Evolutionary conservation across 2,113 vertebrate genomes (phyloP), one percentile per base, ranked within the genome.

Genomic region (Chaetodon auriga): DNA sequence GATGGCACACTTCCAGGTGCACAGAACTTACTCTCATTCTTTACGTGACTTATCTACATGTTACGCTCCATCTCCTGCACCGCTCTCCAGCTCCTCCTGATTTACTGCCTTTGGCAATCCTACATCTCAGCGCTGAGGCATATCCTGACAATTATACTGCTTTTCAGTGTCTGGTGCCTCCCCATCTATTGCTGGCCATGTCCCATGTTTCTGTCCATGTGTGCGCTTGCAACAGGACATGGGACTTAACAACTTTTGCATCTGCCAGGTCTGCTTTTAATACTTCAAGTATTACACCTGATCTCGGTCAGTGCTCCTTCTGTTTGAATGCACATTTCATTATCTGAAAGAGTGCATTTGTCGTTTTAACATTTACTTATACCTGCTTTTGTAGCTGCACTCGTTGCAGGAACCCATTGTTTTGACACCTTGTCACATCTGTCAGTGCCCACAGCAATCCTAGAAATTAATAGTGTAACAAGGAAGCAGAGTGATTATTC

Each of bases 1-100:
- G 41, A 15, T 87, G 83, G 80, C 88, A 73, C 14, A 15, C 58
- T 51, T 89, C 89, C 79, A 90, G 65, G 53, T 6, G 6, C 18
- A 54, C 71, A 71, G 48, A 66, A 72, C 68, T 82, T 62, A 61
- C 51, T 58, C 66, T 60, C 36, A 21, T 75, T 86, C 72, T 84
- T 87, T 57, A 74, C 38, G 30, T 61, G 69, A 71, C 78, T 81
- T 72, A 14, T 81, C 38, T 51, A 16, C 55, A 54, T 80, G 57
- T 75, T 71, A 55, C 19, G 10, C 75, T 78, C 23, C 35, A 70
- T 73, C 61, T 83, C 65, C 54, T 35, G 58, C 36, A 7, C 57
- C 1, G 4, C 61, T 84, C 51, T 70, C 25, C 65, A 77, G 7
- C 51, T 41, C 62, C 41, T 61, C 55, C 48, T 80, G 75, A 85